These are phyloP conservation scores for Echinometra lucunter DNA, from an alignment of 53 echinoderm and acorn worm species.

Conservation along the genomic window DNA sequence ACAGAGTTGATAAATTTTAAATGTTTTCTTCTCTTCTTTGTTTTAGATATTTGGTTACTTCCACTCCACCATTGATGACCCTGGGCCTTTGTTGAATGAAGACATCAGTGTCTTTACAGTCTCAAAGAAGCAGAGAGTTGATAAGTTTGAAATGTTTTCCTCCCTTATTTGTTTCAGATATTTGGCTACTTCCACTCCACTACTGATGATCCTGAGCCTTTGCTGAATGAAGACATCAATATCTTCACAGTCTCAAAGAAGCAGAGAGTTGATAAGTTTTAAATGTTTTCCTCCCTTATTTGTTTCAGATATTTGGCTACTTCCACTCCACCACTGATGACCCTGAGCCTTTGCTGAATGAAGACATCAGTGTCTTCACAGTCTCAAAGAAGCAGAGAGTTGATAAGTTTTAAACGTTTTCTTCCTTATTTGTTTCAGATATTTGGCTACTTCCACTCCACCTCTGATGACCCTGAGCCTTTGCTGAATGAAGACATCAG, in stretches of 20 bases:
- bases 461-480: conserved; percentile 90
- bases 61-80: conserved; percentile 89
- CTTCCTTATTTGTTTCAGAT: too few relatives aligned
- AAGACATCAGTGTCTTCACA: too few relatives aligned
- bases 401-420: too few relatives aligned
- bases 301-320: conserved; percentile 93
- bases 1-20: too few relatives aligned
- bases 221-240: conserved; percentile 91
- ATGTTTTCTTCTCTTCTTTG: too few relatives aligned
- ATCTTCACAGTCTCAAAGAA: conserved; percentile 96
- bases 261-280: conserved; percentile 87
- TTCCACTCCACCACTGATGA: conserved; percentile 94
- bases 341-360: conserved; percentile 82
- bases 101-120: conserved; percentile 97
- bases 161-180: too few relatives aligned
- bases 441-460: conserved; percentile 95
- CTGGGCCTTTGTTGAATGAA: conserved; percentile 85
- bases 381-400: conserved; percentile 84
- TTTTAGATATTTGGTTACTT: conserved; percentile 95
- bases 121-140: too few relatives aligned
- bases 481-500: too few relatives aligned
- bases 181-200: conserved; percentile 97
- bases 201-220: conserved; percentile 87
- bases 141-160: too few relatives aligned
- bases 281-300: too few relatives aligned